phyloP scores from a whole-genome alignment of 2,113 vertebrate genomes.

The cattle (Bos taurus) region DNA sequence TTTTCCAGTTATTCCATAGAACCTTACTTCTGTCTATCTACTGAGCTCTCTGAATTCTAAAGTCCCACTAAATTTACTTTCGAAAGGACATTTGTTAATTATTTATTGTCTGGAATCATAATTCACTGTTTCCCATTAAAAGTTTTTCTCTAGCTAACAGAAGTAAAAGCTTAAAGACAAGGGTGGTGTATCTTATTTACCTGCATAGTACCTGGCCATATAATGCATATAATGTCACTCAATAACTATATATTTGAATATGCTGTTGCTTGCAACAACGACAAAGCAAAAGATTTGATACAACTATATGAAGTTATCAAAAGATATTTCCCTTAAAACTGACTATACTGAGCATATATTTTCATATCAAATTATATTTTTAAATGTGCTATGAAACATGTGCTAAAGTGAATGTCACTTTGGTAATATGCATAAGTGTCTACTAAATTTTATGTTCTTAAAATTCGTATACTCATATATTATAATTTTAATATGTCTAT shows the following conservation, averaged over 20 bases:
- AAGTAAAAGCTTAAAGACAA: not conserved
- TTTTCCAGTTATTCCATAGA: not conserved
- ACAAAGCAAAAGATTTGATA: not conserved
- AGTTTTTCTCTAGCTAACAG: constrained; percentile 5
- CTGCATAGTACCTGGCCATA: not conserved
- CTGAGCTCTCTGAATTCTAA: not conserved
- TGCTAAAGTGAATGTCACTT: not conserved
- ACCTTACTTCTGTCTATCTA: not conserved
- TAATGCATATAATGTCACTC: not conserved
- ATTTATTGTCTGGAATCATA: not conserved
- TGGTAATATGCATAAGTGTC: not conserved
- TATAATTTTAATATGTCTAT: not conserved
- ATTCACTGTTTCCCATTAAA: not conserved
- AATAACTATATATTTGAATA: not conserved
- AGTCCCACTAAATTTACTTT: not conserved
- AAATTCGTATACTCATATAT: not conserved
- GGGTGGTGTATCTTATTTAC: not conserved
- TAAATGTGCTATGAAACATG: not conserved
- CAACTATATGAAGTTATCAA: not conserved
- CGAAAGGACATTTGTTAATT: not conserved
- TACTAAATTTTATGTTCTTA: not conserved
- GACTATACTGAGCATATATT: not conserved
- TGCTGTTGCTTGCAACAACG: not conserved
- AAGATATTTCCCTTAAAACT: not conserved
- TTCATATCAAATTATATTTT: constrained; percentile 9